Evolutionary conservation across 2,113 vertebrate genomes (phyloP), one percentile per base, ranked within the genome.

Genomic region (Pterophyllum scalare): DNA sequence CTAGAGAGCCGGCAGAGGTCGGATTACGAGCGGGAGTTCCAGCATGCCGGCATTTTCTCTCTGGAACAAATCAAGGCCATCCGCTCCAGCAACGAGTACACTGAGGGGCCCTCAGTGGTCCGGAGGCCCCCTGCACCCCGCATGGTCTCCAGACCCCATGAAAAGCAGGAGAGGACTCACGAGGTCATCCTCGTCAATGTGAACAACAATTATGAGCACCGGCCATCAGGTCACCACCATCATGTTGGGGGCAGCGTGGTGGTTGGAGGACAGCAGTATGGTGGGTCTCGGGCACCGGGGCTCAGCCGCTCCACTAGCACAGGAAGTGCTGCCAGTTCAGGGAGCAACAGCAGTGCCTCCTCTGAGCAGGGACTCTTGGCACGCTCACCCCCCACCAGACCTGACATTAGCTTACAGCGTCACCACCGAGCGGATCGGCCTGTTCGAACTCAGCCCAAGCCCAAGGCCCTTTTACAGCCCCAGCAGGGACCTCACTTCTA

Each of bases 61-160:
- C 95, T 99, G 93, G 98, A 99, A 94, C 98, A 99, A 94, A 99
- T 99, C 96, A 98, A 97, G 95, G 97, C 96, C 58, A 97, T 99
- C 94, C 96, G 98, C 95, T 97, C 97, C 93, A 97, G 95, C 95
- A 99, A 99, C 11, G 98, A 99, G 72, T 99, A 99, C 93, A 98
- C 98, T 0, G 98, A 99, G 91, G 97, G 98, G 46, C 98, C 98
- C 2, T 97, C 97, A 0, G 96, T 95, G 92, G 96, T 88, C 9
- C 93, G 89, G 84, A 97, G 96, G 82, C 97, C 97, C 28, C 87
- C 96, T 0, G 95, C 90, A 8, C 96, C 96, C 1, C 96, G 96
- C 81, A 91, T 93, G 38, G 94, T 94, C 1, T 97, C 96, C 3
- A 94, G 97, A 81, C 96, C 96, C n/a, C 92, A 92, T 49, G 97